Conservation (phyloP, 2,888 invertebrate species). For the Argynnis bischoffii region DNA sequence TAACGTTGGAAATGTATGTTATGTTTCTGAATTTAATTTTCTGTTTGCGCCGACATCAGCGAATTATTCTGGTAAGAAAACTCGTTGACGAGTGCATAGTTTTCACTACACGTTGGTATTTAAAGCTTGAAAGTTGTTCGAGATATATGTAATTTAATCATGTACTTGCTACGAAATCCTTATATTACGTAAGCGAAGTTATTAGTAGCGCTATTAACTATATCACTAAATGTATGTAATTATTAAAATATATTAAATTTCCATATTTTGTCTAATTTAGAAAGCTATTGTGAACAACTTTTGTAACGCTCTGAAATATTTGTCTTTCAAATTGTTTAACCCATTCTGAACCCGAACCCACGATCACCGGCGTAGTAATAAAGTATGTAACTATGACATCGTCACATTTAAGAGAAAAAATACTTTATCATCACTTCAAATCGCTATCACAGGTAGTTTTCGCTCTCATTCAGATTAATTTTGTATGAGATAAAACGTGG, state of each 20-base stretch:
- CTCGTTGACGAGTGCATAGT: not conserved
- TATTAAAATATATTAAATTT: too few species aligned
- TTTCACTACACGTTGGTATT: not conserved
- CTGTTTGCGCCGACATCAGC: conserved; percentile 20
- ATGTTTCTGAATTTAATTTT: conserved; percentile 7
- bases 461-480: conserved; percentile 24
- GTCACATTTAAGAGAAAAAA: not conserved
- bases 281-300: too few species aligned
- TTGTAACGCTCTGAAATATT: too few species aligned
- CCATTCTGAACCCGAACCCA: too few species aligned
- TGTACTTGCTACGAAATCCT: too few species aligned
- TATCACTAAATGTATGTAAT: too few species aligned
- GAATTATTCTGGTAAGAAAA: conserved; percentile 28
- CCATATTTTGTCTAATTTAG: too few species aligned
- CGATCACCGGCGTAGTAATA: too few species aligned
- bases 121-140: not conserved
- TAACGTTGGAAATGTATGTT: not conserved
- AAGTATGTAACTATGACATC: not conserved
- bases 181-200: too few species aligned
- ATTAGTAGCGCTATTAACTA: too few species aligned
- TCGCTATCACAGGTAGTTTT: conserved; percentile 12
- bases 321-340: too few species aligned
- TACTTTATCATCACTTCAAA: not conserved
- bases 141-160: too few species aligned
- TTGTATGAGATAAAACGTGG: conserved; percentile 31